Evolutionary conservation across 2,797 vertebrate genomes (phyloP).

Genomic region (Myripristis murdjan): DNA sequence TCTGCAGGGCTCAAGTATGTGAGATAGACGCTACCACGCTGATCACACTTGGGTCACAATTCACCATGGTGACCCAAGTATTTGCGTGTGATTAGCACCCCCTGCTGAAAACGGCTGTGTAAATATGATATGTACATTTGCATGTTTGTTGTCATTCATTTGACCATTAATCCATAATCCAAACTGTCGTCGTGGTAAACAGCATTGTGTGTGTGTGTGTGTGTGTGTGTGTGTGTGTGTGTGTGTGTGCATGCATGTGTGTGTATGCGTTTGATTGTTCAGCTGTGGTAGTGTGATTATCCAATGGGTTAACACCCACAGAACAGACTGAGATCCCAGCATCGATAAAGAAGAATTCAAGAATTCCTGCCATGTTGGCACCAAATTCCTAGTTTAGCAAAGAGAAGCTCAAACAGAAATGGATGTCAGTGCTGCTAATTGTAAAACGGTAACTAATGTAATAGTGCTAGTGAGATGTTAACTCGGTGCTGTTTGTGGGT

Average conservation of each 20-base stretch:
- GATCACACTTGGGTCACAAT: conserved; percentile 29
- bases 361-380: neutral
- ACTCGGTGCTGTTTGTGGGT: conserved; percentile 17
- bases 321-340: conserved; percentile 32
- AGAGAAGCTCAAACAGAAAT: neutral
- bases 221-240: neutral
- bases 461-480: conserved; percentile 5
- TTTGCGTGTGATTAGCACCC: conserved; percentile 76
- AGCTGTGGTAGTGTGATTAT: conserved; percentile 69
- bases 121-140: conserved; percentile 82
- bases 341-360: conserved; percentile 34
- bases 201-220: conserved; percentile 38
- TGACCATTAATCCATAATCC: conserved; percentile 80
- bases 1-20: conserved; percentile 28
- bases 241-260: no score
- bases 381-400: neutral
- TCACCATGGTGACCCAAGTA: conserved; percentile 61
- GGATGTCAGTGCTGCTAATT: neutral
- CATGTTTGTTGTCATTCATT: conserved; percentile 74
- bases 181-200: conserved; percentile 74
- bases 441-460: neutral
- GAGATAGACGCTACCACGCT: conserved; percentile 44
- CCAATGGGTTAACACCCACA: conserved; percentile 44
- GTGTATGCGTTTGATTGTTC: conserved; percentile 72
- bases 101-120: conserved; percentile 73